phyloP scores from a whole-genome alignment of 2,888 invertebrate species.

The Hypercompe scribonia region DNA sequence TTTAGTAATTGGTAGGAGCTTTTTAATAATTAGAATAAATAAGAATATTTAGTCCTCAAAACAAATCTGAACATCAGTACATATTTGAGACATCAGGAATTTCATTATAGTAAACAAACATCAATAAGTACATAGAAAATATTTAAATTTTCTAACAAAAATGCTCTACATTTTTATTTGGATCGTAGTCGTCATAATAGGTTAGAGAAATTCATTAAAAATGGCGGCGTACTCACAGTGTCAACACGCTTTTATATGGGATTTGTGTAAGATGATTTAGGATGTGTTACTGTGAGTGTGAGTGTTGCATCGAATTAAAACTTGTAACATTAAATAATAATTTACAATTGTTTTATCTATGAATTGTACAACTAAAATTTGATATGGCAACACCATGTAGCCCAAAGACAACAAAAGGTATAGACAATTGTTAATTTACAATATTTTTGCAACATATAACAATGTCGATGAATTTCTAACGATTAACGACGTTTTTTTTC shows the following conservation, averaged over 20 bases:
- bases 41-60: background rate
- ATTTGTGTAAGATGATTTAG: conserved; percentile 49
- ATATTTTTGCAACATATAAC: conserved; percentile 4
- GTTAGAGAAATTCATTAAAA: conserved; percentile 35
- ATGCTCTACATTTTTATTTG: conserved; percentile 3
- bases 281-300: conserved; percentile 41
- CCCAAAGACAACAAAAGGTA: background rate
- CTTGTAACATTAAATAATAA: conserved; percentile 1
- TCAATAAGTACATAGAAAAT: conserved; percentile 22
- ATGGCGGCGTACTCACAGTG: conserved; percentile 50
- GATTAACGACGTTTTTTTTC: conserved; percentile 22
- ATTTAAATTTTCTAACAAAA: conserved; percentile 16
- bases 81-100: conserved; percentile 17
- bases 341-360: background rate
- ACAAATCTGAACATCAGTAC: conserved; percentile 11
- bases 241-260: conserved; percentile 60
- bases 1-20: conserved; percentile 12
- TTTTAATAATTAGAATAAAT: conserved; percentile 9
- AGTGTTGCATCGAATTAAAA: conserved; percentile 20
- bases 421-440: conserved; percentile 4
- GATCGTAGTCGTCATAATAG: conserved; percentile 24
- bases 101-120: conserved; percentile 13
- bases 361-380: background rate
- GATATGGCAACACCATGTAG: conserved; percentile 6
- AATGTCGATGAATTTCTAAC: conserved; percentile 42